Conservation (phyloP, 92 coral and sea anemone genomes). For the Zoanthus sansibaricus region DNA sequence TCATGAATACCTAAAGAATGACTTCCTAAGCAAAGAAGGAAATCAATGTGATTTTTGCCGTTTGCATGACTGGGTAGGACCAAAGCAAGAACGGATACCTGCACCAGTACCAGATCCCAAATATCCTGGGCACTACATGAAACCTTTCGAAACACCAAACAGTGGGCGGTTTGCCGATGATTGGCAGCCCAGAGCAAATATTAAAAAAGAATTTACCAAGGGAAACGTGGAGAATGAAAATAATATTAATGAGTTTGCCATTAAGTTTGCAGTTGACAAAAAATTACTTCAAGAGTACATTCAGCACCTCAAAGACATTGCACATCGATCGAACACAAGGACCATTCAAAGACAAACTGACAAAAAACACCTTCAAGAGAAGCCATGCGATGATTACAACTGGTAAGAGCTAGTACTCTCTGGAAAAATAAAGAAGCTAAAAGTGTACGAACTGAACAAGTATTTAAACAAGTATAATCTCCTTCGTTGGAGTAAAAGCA, state of each 20-base stretch:
- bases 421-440: slow-evolving; percentile 28
- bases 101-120: slow-evolving; percentile 7
- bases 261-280: slow-evolving; percentile 38
- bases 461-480: slow-evolving; percentile 32
- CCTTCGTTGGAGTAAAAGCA: slow-evolving; percentile 41
- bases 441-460: slow-evolving; percentile 52
- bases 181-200: slow-evolving; percentile 32
- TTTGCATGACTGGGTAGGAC: slow-evolving; percentile 25
- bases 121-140: slow-evolving; percentile 2
- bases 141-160: slow-evolving; percentile 16
- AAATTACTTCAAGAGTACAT: slow-evolving; percentile 29
- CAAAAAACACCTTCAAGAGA: slow-evolving; percentile 27
- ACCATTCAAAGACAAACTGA: slow-evolving; percentile 18
- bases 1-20: slow-evolving; percentile 4
- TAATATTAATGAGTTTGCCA: slow-evolving; percentile 18
- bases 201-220: slow-evolving; percentile 26
- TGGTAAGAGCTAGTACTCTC: slow-evolving; percentile 34
- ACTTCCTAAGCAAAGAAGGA: not conserved
- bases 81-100: slow-evolving; percentile 6
- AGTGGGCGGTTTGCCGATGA: slow-evolving; percentile 6
- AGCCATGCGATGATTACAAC: slow-evolving; percentile 27
- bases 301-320: slow-evolving; percentile 27
- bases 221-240: slow-evolving; percentile 31
- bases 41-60: slow-evolving; percentile 11
- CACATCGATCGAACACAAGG: slow-evolving; percentile 29